Evolutionary conservation across 2,797 vertebrate species (phyloP), one percentile per base, ranked within the genome.

Genomic region (Heliangelus exortis): DNA sequence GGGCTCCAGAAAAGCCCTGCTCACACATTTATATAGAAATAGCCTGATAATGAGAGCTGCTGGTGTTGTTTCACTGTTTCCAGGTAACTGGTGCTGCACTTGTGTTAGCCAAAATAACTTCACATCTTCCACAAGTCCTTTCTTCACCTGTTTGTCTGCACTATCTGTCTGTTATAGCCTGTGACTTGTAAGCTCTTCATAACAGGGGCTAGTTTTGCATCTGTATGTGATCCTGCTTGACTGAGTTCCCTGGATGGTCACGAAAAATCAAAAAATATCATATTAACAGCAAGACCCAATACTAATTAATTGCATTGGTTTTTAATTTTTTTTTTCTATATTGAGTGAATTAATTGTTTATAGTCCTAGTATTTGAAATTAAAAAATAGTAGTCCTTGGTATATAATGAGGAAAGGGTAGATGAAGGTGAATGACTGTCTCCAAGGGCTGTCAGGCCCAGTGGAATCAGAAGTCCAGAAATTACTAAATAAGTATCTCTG

Each of bases 21-120:
- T 71, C 45, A 11, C 2, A 18, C 7, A 4, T 71, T 43, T 26
- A 20, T 19, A 2, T 6, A 33, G 19, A 50, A 89, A 71, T 4
- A 0, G 28, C 9, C 47, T 34, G 39, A 58, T 22, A 43, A 75
- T 21, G 28, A 48, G 51, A 82, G 29, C n/a, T 34, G 23, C 21
- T 63, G 34, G 18, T 75, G 5, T 34, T 51, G 23, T 81, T 80
- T 61, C 41, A 15, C 18, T 25, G 4, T 74, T 82, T 55, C 53
- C 1, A 23, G 41, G 41, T 19, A 61, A 53, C 21, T 1, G 1
- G 20, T 4, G 5, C 9, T 50, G 17, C 5, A 3, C 18, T 62
- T 43, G 7, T 33, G 9, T 41, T 65, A 74, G 36, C 22, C 12
- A 12, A 72, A 50, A 34, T 54, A 1, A 22, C 72, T 78, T 74